Base-by-base conservation (phyloP, 2,797 vertebrate genomes). In the Chanos chanos region DNA sequence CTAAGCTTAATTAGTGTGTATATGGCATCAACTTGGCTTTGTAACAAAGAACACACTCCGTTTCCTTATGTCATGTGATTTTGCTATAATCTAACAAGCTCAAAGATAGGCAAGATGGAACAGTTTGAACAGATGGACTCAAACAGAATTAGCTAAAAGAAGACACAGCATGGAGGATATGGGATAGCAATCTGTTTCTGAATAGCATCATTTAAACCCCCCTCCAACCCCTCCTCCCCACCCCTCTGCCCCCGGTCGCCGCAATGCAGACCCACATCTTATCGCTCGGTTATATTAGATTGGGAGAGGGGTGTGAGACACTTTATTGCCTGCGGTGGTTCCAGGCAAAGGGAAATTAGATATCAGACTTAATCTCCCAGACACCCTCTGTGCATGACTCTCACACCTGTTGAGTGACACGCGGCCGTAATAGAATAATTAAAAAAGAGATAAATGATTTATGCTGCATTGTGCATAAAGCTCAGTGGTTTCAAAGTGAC, bases 201-300 rank as follows among this genome's bases (percentile, higher is more conserved):
- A 79, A 85, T 77, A 76, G 78, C 79, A 74, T 85, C 75, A 86
- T 85, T 84, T 79, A 82, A 84, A 83, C 47, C 31, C 40, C 60
- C 64, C 52, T n/a, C n/a, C n/a, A n/a, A n/a, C n/a, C n/a, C n/a
- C n/a, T n/a, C n/a, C n/a, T n/a, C n/a, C n/a, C n/a, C n/a, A 30
- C 65, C 71, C 75, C 74, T 53, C 63, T 63, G 47, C 61, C 74
- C 60, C 40, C 71, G 73, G 69, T 67, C 66, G 78, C 64, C 44
- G 70, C 45, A 7, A 74, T 72, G 68, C 79, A 75, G 77, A 85
- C 81, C 76, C 64, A 74, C 62, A 86, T 85, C 84, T 85, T 80
- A 85, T 89, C 81, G 79, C 75, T 66, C 68, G 69, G 55, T 78
- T 76, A 79, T 85, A 88, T 87, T 82, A 85, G 82, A 87, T 82